These are phyloP conservation scores for Porphyrio hochstetteri DNA, from an alignment of 2,113 vertebrate genomes.

Conservation along the genomic window DNA sequence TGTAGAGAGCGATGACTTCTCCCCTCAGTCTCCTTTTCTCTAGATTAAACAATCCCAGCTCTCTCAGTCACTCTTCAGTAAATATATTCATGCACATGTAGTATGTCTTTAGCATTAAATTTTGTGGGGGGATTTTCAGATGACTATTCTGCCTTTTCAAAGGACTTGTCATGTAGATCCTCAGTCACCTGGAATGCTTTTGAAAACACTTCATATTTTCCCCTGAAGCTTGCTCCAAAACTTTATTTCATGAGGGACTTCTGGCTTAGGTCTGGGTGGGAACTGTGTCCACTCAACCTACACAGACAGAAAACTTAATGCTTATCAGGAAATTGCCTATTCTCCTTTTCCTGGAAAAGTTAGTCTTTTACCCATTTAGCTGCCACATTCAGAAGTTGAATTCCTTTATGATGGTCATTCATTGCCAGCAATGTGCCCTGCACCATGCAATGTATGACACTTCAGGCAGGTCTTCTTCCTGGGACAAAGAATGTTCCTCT, in stretches of 20 bases:
- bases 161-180: not conserved
- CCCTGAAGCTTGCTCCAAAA: not conserved
- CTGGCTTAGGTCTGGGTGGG: not conserved
- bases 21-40: too few relatives aligned
- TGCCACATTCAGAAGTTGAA: conserved; percentile 26
- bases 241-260: not conserved
- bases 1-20: too few relatives aligned
- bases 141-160: not conserved
- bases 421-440: not conserved
- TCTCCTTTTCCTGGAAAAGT: not conserved
- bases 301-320: not conserved
- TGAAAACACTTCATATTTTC: not conserved
- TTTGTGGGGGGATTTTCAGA: not conserved
- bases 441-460: not conserved
- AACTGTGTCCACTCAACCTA: not conserved
- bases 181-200: not conserved
- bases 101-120: not conserved
- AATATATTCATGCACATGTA: too few relatives aligned
- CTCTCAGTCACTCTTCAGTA: too few relatives aligned
- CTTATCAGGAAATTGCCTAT: not conserved
- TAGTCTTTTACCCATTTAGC: conserved; percentile 15
- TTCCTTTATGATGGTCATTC: not conserved
- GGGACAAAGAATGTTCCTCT: not conserved
- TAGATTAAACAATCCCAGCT: too few relatives aligned
- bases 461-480: not conserved